These are phyloP conservation scores for Molossus molossus DNA, from an alignment of 2,797 vertebrate species.

Conservation along the genomic window DNA sequence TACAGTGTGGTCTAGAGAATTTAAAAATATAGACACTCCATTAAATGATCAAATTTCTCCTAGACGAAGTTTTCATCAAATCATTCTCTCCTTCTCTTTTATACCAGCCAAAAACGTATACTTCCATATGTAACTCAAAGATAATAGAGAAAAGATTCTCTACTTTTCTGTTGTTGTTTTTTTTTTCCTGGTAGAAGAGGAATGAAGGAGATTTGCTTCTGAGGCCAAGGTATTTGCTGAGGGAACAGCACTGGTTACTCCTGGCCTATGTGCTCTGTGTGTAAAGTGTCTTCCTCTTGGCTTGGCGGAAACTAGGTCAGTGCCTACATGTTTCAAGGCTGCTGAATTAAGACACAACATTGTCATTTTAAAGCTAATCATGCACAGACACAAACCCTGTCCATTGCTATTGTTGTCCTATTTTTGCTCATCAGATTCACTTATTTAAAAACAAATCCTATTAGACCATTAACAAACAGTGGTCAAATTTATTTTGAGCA, in stretches of 20 bases:
- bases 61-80: background rate
- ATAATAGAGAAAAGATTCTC: constrained; percentile 29
- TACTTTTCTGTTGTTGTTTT: background rate
- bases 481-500: constrained; percentile 28
- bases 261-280: background rate
- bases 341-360: constrained; percentile 33
- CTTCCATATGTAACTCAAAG: constrained; percentile 21
- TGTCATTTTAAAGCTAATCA: constrained; percentile 63
- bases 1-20: constrained; percentile 54
- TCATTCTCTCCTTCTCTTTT: constrained; percentile 46
- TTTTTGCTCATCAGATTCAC: constrained; percentile 48
- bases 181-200: constrained; percentile 50
- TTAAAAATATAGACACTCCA: constrained; percentile 43
- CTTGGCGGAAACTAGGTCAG: constrained; percentile 71
- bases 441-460: background rate
- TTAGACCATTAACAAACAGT: constrained; percentile 3
- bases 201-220: constrained; percentile 55
- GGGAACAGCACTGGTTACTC: constrained; percentile 21
- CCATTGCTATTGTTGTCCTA: background rate
- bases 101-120: background rate
- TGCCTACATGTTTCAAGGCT: background rate
- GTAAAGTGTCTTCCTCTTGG: constrained; percentile 40
- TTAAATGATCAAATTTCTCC: constrained; percentile 61
- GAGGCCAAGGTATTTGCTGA: constrained; percentile 55
- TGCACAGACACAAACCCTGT: background rate